Conservation (phyloP, 2,113 vertebrate species). For the Gasterosteus aculeatus region DNA sequence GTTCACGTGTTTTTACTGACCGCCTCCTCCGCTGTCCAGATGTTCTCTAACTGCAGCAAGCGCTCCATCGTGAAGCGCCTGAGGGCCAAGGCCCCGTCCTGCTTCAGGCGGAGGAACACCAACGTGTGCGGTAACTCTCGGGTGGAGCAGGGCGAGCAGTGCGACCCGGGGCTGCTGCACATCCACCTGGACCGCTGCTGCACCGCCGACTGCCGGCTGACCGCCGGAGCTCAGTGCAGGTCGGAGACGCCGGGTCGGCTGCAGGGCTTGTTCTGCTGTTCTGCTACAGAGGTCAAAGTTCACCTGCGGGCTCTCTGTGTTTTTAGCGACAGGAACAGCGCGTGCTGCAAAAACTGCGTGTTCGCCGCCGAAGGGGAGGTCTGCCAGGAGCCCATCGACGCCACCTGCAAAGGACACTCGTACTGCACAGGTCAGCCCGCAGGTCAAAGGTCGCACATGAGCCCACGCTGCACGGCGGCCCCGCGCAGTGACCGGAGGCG, state of each 20-base stretch:
- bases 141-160: conserved; percentile 93
- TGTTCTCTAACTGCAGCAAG: conserved; percentile 96
- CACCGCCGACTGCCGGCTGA: conserved; percentile 85
- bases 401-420: conserved; percentile 94
- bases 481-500: neutral
- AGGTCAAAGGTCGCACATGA: neutral
- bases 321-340: conserved; percentile 78
- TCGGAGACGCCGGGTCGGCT: neutral
- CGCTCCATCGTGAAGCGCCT: conserved; percentile 91
- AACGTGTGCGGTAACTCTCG: conserved; percentile 96
- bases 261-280: no score
- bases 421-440: conserved; percentile 89
- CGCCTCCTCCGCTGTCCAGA: conserved; percentile 68
- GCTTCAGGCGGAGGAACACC: conserved; percentile 91
- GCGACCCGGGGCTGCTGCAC: conserved; percentile 91
- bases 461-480: rapidly evolving
- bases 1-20: neutral
- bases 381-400: conserved; percentile 95
- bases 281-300: no score
- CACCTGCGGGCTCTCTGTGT: conserved; percentile 2
- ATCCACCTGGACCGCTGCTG: conserved; percentile 89
- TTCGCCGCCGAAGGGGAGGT: conserved; percentile 88
- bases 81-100: conserved; percentile 86
- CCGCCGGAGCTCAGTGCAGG: conserved; percentile 86
- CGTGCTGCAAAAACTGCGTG: conserved; percentile 82